Evolutionary conservation across 2,113 vertebrate species (phyloP).

Genomic region (Paramormyrops kingsleyae): DNA sequence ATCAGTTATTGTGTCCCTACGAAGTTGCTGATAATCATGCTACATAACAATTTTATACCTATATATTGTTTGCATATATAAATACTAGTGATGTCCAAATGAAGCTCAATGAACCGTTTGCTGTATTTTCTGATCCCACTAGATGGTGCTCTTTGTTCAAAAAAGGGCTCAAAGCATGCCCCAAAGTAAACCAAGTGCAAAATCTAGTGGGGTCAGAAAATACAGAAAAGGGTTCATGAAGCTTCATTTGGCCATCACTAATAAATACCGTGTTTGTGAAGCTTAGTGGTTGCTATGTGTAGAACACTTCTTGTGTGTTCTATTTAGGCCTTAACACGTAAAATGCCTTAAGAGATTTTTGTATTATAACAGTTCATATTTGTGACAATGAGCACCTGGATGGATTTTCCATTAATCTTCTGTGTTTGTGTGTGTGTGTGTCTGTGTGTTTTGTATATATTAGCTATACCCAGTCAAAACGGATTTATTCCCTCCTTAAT

Average conservation of each 20-base stretch:
- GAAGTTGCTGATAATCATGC: background rate
- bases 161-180: background rate
- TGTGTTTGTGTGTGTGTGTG: background rate
- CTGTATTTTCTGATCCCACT: background rate
- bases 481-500: background rate
- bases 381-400: background rate
- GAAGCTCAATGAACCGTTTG: background rate
- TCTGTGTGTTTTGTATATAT: background rate
- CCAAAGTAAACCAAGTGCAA: background rate
- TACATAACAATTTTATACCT: background rate
- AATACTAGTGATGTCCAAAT: background rate
- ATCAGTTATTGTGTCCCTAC: background rate
- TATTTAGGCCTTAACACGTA: background rate
- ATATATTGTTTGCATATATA: background rate
- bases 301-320: background rate
- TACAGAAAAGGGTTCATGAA: background rate
- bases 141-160: background rate
- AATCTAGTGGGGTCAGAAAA: background rate
- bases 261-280: background rate
- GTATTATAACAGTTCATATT: background rate
- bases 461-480: background rate
- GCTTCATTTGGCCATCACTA: background rate
- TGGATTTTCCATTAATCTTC: background rate
- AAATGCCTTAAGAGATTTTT: background rate
- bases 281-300: background rate